A percentile compares a stretch with the other conserved stretches of the same genome.
These are phyloP conservation scores for Eumacrocentrus americanus DNA, from an alignment of 2,888 invertebrate genomes.

Conservation along the genomic window DNA sequence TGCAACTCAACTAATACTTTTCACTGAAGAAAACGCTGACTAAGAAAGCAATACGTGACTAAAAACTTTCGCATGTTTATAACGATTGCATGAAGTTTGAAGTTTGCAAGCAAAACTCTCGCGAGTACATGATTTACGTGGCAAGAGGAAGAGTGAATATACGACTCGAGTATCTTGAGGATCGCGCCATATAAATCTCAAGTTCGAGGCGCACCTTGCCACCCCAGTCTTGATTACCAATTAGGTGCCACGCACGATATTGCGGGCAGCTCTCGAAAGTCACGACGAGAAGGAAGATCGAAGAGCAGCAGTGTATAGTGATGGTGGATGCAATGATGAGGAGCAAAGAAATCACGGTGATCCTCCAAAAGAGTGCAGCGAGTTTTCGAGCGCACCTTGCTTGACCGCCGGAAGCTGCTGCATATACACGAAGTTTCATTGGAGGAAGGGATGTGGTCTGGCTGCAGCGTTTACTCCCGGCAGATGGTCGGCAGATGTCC, in stretches of 20 bases:
- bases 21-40: no score
- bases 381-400: constrained; percentile 20
- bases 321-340: background rate
- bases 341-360: no score
- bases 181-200: no score
- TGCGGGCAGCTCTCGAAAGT: background rate
- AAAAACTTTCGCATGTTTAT: no score
- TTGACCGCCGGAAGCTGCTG: constrained; percentile 20
- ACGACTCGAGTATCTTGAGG: no score
- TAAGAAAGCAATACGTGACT: no score
- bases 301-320: background rate
- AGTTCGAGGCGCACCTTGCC: background rate
- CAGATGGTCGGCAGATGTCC: constrained; percentile 52
- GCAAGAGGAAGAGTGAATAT: no score
- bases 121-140: no score
- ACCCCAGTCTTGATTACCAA: constrained; percentile 9
- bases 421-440: background rate
- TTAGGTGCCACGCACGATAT: background rate
- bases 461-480: constrained; percentile 30
- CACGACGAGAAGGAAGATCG: background rate
- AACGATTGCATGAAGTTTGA: no score
- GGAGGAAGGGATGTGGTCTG: constrained; percentile 20
- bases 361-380: background rate
- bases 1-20: no score
- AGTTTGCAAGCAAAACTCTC: no score